phyloP scores from a whole-genome alignment of 2,113 vertebrate genomes.

The Nothoprocta pentlandii region DNA sequence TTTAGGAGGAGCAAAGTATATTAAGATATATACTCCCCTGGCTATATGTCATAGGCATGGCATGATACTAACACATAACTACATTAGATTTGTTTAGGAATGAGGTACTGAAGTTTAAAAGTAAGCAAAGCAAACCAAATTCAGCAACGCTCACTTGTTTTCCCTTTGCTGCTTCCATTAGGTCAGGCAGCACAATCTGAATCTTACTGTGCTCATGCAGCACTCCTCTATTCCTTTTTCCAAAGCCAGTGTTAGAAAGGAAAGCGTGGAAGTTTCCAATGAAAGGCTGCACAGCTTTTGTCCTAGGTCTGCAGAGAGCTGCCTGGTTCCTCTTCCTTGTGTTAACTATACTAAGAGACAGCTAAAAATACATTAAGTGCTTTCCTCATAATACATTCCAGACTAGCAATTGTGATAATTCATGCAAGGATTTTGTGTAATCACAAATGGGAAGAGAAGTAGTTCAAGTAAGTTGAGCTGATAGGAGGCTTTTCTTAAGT shows the following conservation, averaged over 20 bases:
- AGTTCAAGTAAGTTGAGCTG: background rate
- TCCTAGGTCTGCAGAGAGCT: background rate
- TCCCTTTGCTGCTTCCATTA: background rate
- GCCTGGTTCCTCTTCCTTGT: background rate
- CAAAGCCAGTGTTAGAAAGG: background rate
- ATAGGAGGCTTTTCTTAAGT: background rate
- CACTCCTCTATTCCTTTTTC: background rate
- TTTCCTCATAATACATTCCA: background rate
- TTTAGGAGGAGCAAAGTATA: background rate
- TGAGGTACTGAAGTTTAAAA: background rate
- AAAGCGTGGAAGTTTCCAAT: fast-evolving
- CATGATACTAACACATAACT: background rate
- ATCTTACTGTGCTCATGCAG: background rate
- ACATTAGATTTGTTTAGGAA: background rate
- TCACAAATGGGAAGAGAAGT: background rate
- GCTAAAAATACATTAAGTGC: background rate
- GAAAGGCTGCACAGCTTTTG: background rate
- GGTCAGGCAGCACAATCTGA: background rate
- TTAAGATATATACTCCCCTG: background rate
- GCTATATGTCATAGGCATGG: background rate
- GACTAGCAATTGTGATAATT: background rate
- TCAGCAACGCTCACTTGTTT: background rate
- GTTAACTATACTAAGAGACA: background rate
- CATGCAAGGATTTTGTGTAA: background rate
- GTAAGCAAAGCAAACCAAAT: background rate